Percentiles rank a stretch among this genome's conserved stretches.
Evolutionary conservation across 2,888 invertebrate genomes (phyloP).

Genomic region (Ashinkailepas kermadecensis): DNA sequence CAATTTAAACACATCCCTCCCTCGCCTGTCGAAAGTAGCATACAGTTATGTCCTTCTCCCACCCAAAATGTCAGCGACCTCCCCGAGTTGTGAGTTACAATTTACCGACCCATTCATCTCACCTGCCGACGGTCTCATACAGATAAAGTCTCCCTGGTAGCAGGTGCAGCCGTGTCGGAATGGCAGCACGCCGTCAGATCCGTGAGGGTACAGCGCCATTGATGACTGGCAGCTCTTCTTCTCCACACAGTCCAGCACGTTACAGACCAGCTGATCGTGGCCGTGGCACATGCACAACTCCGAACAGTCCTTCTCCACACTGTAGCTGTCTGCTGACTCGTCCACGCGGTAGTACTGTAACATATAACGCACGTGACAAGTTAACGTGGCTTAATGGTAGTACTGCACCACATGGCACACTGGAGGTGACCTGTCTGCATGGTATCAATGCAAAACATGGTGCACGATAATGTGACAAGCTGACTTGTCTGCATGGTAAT

Average conservation of each 20-base stretch:
- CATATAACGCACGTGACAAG: no score
- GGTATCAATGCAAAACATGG: no score
- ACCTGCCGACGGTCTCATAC: slow-evolving; percentile 35
- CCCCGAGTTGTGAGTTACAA: no score
- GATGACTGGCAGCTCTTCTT: slow-evolving; percentile 42
- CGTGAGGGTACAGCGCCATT: slow-evolving; percentile 35
- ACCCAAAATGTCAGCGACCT: no score
- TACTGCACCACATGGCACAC: no score
- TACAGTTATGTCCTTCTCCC: no score
- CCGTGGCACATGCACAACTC: slow-evolving; percentile 80
- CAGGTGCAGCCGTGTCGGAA: slow-evolving; percentile 36
- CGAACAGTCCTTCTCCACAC: slow-evolving; percentile 58
- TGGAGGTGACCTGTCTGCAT: no score
- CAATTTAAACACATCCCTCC: no score
- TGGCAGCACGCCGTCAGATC: slow-evolving; percentile 32
- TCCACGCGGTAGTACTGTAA: not conserved
- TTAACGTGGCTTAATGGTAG: no score
- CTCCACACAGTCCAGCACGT: slow-evolving; percentile 73
- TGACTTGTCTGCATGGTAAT: no score
- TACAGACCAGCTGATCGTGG: slow-evolving; percentile 66
- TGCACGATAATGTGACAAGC: no score
- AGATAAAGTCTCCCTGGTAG: slow-evolving; percentile 36
- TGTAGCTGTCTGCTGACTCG: slow-evolving; percentile 26
- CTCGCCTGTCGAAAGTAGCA: no score
- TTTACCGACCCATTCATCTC: not conserved